Evolutionary conservation across 2,113 vertebrate species (phyloP).

Genomic region (Dicentrarchus labrax): DNA sequence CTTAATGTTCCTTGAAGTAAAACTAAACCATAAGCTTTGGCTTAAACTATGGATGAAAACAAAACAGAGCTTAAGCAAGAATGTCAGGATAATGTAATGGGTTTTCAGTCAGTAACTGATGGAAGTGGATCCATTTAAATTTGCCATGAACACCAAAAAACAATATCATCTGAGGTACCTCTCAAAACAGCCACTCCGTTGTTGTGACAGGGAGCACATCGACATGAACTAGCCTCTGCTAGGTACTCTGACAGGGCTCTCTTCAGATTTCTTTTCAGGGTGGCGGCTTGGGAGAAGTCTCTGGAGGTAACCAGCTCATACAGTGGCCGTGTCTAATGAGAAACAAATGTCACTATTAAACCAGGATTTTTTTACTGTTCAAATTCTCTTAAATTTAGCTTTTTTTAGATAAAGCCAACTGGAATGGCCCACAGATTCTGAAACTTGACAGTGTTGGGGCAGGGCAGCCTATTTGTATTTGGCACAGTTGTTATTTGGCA

Average conservation of each 20-base stretch:
- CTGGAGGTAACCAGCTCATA: slow-evolving; percentile 88
- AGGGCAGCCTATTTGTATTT: slow-evolving; percentile 21
- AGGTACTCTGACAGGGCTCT: slow-evolving; percentile 89
- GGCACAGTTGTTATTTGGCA: slow-evolving; percentile 32
- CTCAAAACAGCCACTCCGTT: slow-evolving; percentile 89
- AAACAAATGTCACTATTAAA: neutral
- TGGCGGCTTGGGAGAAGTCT: slow-evolving; percentile 81
- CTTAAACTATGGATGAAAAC: neutral
- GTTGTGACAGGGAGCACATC: slow-evolving; percentile 88
- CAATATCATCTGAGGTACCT: slow-evolving; percentile 80
- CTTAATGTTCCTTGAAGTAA: neutral
- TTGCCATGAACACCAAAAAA: neutral
- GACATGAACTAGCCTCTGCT: slow-evolving; percentile 88
- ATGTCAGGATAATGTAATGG: neutral
- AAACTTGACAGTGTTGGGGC: neutral
- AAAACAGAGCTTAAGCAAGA: neutral
- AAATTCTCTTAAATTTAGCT: neutral
- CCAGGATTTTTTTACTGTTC: neutral
- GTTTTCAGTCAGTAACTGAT: neutral
- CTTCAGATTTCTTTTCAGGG: slow-evolving; percentile 89
- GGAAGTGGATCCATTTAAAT: no score
- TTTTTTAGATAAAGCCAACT: neutral
- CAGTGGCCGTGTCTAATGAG: slow-evolving; percentile 85
- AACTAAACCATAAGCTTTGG: neutral
- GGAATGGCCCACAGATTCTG: neutral